Conservation (phyloP, 2,113 vertebrate genomes). For the Hydrochoerus hydrochaeris region DNA sequence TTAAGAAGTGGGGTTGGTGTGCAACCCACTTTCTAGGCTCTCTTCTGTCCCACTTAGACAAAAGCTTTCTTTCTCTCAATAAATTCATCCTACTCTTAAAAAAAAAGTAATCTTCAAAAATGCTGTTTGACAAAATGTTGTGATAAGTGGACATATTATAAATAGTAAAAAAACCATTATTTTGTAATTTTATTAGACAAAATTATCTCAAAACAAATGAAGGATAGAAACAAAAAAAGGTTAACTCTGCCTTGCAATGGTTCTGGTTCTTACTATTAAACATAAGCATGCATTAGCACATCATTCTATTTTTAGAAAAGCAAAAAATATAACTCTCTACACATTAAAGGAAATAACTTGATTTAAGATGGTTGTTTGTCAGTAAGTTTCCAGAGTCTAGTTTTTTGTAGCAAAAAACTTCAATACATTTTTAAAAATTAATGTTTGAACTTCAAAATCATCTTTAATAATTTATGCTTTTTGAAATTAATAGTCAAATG, state of each 20-base stretch:
- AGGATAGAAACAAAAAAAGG: slow-evolving; percentile 23
- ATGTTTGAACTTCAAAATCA: slow-evolving; percentile 45
- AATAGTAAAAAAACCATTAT: neutral
- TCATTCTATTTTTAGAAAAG: slow-evolving; percentile 74
- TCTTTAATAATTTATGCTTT: slow-evolving; percentile 37
- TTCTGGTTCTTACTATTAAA: slow-evolving; percentile 71
- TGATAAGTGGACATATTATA: neutral
- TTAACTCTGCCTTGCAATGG: slow-evolving; percentile 64
- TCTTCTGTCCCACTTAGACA: neutral
- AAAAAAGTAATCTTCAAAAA: neutral
- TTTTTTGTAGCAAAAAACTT: slow-evolving; percentile 41
- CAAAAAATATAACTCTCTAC: slow-evolving; percentile 58
- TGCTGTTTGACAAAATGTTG: neutral
- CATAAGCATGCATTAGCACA: slow-evolving; percentile 68
- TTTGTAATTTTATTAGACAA: slow-evolving; percentile 21
- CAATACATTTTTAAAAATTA: slow-evolving; percentile 23
- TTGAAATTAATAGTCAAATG: neutral
- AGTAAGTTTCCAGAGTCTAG: slow-evolving; percentile 57
- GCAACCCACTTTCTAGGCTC: neutral
- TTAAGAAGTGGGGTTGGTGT: neutral
- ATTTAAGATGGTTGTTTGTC: slow-evolving; percentile 57
- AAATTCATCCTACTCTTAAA: neutral
- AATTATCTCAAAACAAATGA: slow-evolving; percentile 23
- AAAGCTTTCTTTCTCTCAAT: neutral
- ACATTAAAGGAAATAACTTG: slow-evolving; percentile 66